These are phyloP conservation scores for Drosophila algonquin DNA, from an alignment of 2,888 invertebrate genomes.

Conservation along the genomic window DNA sequence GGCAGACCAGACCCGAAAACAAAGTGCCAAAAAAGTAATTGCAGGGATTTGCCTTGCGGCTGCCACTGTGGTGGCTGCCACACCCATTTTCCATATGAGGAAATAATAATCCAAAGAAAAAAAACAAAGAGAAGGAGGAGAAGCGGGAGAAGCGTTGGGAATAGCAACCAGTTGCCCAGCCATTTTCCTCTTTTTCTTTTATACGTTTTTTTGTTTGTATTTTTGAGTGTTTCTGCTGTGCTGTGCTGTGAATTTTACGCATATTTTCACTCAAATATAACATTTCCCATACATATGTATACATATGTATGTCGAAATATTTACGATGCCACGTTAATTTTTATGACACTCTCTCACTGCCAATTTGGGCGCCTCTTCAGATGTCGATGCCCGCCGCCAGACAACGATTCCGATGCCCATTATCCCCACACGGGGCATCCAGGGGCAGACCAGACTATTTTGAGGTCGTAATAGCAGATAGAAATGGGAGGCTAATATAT, in stretches of 20 bases:
- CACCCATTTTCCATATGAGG: conserved; percentile 32
- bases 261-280: conserved; percentile 67
- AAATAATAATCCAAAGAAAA: conserved; percentile 25
- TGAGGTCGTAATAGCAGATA: conserved; percentile 10
- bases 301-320: conserved; percentile 45
- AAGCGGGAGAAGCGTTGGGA: neutral
- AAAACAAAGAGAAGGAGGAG: neutral
- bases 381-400: conserved; percentile 22
- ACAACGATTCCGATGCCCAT: conserved; percentile 37
- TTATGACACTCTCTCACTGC: conserved; percentile 57
- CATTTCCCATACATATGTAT: conserved; percentile 27
- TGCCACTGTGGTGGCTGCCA: conserved; percentile 7
- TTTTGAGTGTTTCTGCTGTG: conserved; percentile 4
- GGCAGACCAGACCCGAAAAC: conserved; percentile 23
- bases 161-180: conserved; percentile 39
- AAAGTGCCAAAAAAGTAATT: conserved; percentile 71
- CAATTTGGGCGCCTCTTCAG: conserved; percentile 47
- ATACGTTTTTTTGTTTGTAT: neutral
- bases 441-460: conserved; percentile 7
- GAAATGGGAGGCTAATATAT: conserved; percentile 20
- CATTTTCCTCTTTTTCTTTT: conserved; percentile 13
- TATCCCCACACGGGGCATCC: conserved; percentile 12
- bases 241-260: conserved; percentile 61
- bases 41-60: conserved; percentile 51
- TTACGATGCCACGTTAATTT: conserved; percentile 71